Evolutionary conservation across 2,113 vertebrate species (phyloP).

Genomic region (Elephantulus edwardii): DNA sequence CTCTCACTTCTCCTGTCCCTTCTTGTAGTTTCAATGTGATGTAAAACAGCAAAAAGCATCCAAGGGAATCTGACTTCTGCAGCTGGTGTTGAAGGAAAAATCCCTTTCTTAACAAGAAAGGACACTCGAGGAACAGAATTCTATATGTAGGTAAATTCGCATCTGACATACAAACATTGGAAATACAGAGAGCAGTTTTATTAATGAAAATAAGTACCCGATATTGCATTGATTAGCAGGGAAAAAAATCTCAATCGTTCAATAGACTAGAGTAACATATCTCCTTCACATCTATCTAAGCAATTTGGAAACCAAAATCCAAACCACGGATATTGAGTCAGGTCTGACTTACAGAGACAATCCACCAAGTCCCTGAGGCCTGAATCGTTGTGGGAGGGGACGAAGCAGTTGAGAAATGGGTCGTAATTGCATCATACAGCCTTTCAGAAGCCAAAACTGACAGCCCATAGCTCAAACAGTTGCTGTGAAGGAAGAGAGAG

Average conservation of each 20-base stretch:
- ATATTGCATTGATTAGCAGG: not conserved
- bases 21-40: not conserved
- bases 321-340: too few relatives aligned
- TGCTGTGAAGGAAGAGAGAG: not conserved
- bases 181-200: not conserved
- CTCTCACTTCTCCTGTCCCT: not conserved
- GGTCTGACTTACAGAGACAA: too few relatives aligned
- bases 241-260: not conserved
- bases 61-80: not conserved
- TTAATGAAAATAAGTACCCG: constrained; percentile 13
- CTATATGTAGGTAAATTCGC: not conserved
- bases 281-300: constrained; percentile 25
- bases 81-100: not conserved
- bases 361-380: too few relatives aligned
- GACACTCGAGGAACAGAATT: constrained; percentile 10
- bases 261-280: not conserved
- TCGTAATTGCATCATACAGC: not conserved
- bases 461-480: not conserved
- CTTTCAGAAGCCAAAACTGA: not conserved
- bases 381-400: too few relatives aligned
- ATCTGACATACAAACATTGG: not conserved
- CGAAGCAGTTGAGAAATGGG: not conserved
- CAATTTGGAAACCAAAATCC: not conserved
- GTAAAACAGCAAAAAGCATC: not conserved
- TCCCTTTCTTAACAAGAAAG: not conserved